A percentile compares a stretch with the other conserved stretches of the same genome.
Evolutionary conservation across 37 sponge, comb jelly and placozoan species (phyloP).

Genomic region (Eunapius fragilis): DNA sequence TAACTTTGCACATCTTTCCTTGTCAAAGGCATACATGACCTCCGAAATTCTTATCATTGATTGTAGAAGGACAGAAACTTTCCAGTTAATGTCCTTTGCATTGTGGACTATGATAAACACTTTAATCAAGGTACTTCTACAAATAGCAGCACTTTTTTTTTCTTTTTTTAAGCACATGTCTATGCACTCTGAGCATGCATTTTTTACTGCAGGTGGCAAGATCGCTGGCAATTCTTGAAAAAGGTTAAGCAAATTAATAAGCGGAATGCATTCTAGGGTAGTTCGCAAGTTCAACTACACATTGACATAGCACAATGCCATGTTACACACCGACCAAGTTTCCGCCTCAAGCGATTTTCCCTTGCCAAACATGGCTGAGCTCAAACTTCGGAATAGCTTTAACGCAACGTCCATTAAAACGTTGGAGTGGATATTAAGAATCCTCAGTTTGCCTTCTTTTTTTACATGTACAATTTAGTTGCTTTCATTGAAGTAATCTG

Average conservation of each 20-base stretch:
- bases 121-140: conserved; percentile 16
- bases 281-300: too few species aligned
- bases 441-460: too few species aligned
- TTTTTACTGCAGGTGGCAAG: conserved; percentile 6
- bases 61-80: background rate
- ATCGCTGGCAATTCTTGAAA: conserved; percentile 6
- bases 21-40: conserved; percentile 14
- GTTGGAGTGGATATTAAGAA: too few species aligned
- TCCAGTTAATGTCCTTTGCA: background rate
- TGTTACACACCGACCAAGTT: too few species aligned
- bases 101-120: background rate
- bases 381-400: too few species aligned
- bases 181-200: background rate
- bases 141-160: background rate
- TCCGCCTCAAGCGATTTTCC: too few species aligned
- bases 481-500: too few species aligned
- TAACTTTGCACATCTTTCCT: conserved; percentile 11
- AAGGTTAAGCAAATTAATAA: conserved; percentile 10
- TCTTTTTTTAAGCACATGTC: background rate
- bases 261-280: too few species aligned
- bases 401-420: too few species aligned
- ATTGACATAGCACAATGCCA: too few species aligned
- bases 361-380: too few species aligned
- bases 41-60: conserved; percentile 17
- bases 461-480: too few species aligned